Conservation (phyloP, 2,888 invertebrate genomes). For the Cacoxenus indagator region DNA sequence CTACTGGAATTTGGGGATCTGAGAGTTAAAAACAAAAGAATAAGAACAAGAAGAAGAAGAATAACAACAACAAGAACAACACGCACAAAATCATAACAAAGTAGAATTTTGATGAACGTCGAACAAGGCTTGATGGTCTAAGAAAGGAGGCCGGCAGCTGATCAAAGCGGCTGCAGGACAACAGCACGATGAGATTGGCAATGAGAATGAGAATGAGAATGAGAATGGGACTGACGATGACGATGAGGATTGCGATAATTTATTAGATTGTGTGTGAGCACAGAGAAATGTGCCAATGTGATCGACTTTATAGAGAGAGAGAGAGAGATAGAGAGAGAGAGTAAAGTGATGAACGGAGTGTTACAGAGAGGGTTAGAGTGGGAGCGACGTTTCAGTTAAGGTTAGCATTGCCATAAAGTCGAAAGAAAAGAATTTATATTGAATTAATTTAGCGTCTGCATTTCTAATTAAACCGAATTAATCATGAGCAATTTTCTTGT, state of each 20-base stretch:
- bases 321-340: neutral
- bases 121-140: constrained; percentile 24
- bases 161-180: constrained; percentile 59
- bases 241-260: constrained; percentile 60
- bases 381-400: neutral
- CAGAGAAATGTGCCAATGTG: constrained; percentile 13
- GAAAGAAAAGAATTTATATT: constrained; percentile 52
- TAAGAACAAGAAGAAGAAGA: neutral
- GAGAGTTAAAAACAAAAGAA: no score
- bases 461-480: constrained; percentile 63
- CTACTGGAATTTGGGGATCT: constrained; percentile 44
- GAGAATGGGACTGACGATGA: neutral
- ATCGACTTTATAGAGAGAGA: constrained; percentile 19
- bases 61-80: constrained; percentile 57
- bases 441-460: constrained; percentile 60
- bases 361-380: neutral
- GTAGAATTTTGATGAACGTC: constrained; percentile 31
- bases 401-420: constrained; percentile 25
- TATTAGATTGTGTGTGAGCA: constrained; percentile 58
- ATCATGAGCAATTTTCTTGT: constrained; percentile 49
- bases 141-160: constrained; percentile 48
- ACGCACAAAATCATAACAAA: constrained; percentile 60
- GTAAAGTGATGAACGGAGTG: no score
- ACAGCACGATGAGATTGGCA: constrained; percentile 33
- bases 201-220: neutral